Base-by-base conservation (phyloP, 2,888 invertebrate species). In the Tetropium fuscum region DNA sequence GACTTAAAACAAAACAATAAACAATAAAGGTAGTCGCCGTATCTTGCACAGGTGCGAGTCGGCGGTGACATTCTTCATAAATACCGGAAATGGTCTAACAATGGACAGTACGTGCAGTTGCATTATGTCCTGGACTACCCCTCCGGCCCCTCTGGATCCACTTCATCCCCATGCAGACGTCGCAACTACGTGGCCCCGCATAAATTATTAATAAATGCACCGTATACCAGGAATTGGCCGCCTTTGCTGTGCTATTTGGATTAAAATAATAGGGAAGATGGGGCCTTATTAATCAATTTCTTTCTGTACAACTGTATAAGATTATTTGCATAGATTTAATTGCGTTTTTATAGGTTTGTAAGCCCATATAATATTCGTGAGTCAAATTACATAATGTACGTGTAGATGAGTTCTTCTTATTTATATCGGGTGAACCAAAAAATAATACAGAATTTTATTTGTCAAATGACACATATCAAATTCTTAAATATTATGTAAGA, bases 71-170 rank as follows among this genome's bases (percentile, higher is more conserved):
- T 72, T 72, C 71, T 69, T 70, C 63, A 49, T 58, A 70, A 75
- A 75, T 77, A 78, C 79, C 77, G 79, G 79, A 79, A 79, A 76
- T 78, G 74, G 75, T 66, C 73, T 74, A 75, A 79, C 79, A 79
- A 79, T 78, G 73, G 77, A 67, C 67, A 70, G 69, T 77, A 79
- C 79, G 79, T 79, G 79, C 78, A 76, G 74, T 77, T 75, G 77
- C 77, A 76, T 77, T 76, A 74, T 72, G 74, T 69, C 67, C 64
- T 71, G 70, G 72, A 68, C 75, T 72, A 51, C 60, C 58, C 61
- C 65, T 62, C 66, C 63, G 56, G 44, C 60, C 65, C 63, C 68
- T 64, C 53, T 45, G 40, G 60, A 59, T 58, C 68, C 68, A 61
- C 69, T 58, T 56, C 61, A 61, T 57, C 64, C 59, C 49, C 63